phyloP scores from a whole-genome alignment of 2,888 invertebrate genomes.

The Thera britannica region DNA sequence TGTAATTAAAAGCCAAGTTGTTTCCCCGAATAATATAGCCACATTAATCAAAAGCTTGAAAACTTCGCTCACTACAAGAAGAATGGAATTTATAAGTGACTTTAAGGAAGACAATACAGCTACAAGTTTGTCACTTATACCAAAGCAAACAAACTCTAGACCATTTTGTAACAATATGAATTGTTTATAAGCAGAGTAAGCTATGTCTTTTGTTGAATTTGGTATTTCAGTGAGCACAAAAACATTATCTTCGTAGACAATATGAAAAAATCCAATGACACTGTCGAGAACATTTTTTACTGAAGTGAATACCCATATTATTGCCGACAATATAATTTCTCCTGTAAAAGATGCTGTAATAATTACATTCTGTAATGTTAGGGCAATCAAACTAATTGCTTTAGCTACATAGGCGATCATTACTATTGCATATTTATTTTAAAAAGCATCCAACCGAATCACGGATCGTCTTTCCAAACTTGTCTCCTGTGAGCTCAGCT shows the following conservation, averaged over 20 bases:
- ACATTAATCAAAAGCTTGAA: slow-evolving; percentile 59
- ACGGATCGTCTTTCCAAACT: not conserved
- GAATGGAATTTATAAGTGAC: slow-evolving; percentile 51
- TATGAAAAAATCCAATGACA: slow-evolving; percentile 65
- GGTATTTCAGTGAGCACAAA: slow-evolving; percentile 72
- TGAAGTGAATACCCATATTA: slow-evolving; percentile 54
- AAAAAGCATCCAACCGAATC: not conserved
- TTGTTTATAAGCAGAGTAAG: slow-evolving; percentile 32
- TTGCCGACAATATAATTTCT: slow-evolving; percentile 63
- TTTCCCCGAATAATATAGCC: slow-evolving; percentile 67
- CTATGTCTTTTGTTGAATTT: slow-evolving; percentile 50
- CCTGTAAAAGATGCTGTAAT: slow-evolving; percentile 66
- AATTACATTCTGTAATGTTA: slow-evolving; percentile 60
- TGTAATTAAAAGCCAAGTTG: slow-evolving; percentile 71
- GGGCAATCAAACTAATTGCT: slow-evolving; percentile 62
- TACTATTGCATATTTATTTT: slow-evolving; percentile 29
- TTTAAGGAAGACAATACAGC: slow-evolving; percentile 46
- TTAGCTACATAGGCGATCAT: slow-evolving; percentile 73
- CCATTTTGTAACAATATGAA: slow-evolving; percentile 48
- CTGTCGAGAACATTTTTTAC: slow-evolving; percentile 50
- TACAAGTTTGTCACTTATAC: slow-evolving; percentile 49
- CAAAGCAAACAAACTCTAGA: slow-evolving; percentile 46
- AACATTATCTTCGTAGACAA: slow-evolving; percentile 77
- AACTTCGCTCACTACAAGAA: slow-evolving; percentile 59
- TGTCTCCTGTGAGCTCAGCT: not conserved